Evolutionary conservation across 2,797 vertebrate genomes (phyloP).

Genomic region (Rallus crepitans): DNA sequence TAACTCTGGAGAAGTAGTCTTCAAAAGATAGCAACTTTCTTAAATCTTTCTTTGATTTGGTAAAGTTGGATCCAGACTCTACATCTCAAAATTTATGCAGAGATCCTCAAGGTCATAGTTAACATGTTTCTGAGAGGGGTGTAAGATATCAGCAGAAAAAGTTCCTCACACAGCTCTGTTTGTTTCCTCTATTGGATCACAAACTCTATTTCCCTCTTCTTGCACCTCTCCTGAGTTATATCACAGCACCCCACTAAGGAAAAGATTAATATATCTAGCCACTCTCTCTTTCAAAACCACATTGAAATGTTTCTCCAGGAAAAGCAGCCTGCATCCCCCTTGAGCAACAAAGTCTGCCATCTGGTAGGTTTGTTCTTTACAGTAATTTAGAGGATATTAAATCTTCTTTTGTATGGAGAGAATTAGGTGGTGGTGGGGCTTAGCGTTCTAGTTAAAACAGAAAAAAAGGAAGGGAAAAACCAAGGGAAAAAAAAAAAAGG

Average conservation of each 20-base stretch:
- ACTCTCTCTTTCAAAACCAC: conserved; percentile 56
- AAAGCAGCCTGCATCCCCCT: conserved; percentile 42
- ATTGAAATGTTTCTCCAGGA: conserved; percentile 35
- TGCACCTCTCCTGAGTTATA: conserved; percentile 15
- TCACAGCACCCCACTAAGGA: conserved; percentile 27
- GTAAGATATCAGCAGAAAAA: background rate
- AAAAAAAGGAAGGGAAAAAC: background rate
- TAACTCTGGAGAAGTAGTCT: conserved; percentile 1
- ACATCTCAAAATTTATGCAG: background rate
- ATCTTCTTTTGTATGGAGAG: conserved; percentile 64
- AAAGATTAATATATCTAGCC: conserved; percentile 21
- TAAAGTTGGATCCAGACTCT: background rate
- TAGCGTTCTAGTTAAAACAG: conserved; percentile 28
- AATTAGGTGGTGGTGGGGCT: conserved; percentile 45
- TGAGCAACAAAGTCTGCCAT: conserved; percentile 47
- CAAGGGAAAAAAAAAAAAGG: background rate
- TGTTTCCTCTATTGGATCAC: background rate
- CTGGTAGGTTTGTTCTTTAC: conserved; percentile 57
- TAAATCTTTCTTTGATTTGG: background rate
- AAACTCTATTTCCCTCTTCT: background rate
- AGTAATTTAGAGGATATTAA: conserved; percentile 57
- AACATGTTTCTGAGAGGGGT: background rate
- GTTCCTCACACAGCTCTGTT: background rate
- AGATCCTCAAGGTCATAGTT: background rate
- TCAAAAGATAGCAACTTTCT: background rate